Base-by-base conservation (phyloP, 1,140 invertebrate species). In the Galendromus occidentalis region DNA sequence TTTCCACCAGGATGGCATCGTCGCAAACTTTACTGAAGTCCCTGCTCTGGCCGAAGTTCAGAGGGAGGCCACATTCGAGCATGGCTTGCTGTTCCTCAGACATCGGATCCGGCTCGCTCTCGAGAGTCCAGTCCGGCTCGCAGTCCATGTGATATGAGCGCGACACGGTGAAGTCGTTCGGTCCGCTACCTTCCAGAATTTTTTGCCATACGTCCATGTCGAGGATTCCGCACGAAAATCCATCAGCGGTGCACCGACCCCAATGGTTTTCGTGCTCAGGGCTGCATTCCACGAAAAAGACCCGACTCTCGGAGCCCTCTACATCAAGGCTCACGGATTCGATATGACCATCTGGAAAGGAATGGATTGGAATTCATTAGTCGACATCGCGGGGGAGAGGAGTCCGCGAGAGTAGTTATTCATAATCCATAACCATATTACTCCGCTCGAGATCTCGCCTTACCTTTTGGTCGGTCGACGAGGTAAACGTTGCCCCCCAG, bases 61-160 rank as follows among this genome's bases (percentile, higher is more conserved):
- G 51, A 1, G 51, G 51, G 4, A 59, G 22, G n/a, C 51, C 51
- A 25, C n/a, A 33, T 25, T 59, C 51, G 14, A 59, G 51, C 51
- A 59, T 59, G 22, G 6, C 33, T 59, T 59, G 51, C 33, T 59
- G 51, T 22, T 59, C 51, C 25, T 25, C 14, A 59, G 51, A 59
- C 14, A 59, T 17, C 17, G 22, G 2, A 6, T 5, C 51, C 1
- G 51, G 22, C 6, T 17, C 12, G 51, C 25, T 14, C 14, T 22
- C 51, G 33, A 4, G 33, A 14, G 51, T 59, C 51, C 51, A 59
- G 9, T 59, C 51, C n/a, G 51, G 51, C 20, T 59, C 51, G 9
- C 51, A 59, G 20, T 59, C 51, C 51, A 59, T 59, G 51, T 59
- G 51, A 33, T 59, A 59, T 59, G 51, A 59, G 6, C 51, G 14